Base-by-base conservation (phyloP, 2,888 invertebrate genomes). In the Germaria angustata region DNA sequence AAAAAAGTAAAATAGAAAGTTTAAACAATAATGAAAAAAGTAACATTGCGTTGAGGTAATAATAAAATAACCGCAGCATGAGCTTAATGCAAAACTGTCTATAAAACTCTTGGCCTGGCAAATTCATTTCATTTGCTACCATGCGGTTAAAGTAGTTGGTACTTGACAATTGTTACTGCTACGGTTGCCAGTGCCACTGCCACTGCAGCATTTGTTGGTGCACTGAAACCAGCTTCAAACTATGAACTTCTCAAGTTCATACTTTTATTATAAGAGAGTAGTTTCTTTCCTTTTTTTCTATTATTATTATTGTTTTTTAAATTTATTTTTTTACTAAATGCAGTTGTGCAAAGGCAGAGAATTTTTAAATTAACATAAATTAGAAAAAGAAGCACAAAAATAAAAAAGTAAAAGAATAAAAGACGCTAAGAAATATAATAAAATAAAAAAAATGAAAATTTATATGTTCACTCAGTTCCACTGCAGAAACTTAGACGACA, bases 311-410 rank as follows among this genome's bases (percentile, higher is more conserved):
- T 59, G 3, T 72, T 66, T 34, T 46, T 34, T 46, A 5, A 2
- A 9, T 9, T 22, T 39, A 68, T 39, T 53, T 53, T 22, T 44
- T 7, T 49, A n/a, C 13, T 2, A 36, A 51, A 20, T 13, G 20
- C 41, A 24, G 22, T 34, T 66, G 77, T 24, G 20, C 73, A 63
- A 71, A 39, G 71, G 39, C 57, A 63, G 75, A 75, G 78, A 15
- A 82, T 75, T 82, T 79, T 82, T 76, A 79, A 82, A 79, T 82
- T 82, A 79, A 82, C 82, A 82, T 82, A 79, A 82, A 82, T 82
- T 82, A 63, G 11, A 49, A 57, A 39, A 71, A 71, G 0, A 51
- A 34, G 55, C 8, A 49, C 39, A 39, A 71, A 71, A 0, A 44
- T 17, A 32, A 72, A 49, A 7, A 28, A 66, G 17, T 13, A 59